Percentiles rank a stretch among this genome's conserved stretches.
Evolutionary conservation across 2,797 vertebrate species (phyloP).

Genomic region (Silurus aristotelis): DNA sequence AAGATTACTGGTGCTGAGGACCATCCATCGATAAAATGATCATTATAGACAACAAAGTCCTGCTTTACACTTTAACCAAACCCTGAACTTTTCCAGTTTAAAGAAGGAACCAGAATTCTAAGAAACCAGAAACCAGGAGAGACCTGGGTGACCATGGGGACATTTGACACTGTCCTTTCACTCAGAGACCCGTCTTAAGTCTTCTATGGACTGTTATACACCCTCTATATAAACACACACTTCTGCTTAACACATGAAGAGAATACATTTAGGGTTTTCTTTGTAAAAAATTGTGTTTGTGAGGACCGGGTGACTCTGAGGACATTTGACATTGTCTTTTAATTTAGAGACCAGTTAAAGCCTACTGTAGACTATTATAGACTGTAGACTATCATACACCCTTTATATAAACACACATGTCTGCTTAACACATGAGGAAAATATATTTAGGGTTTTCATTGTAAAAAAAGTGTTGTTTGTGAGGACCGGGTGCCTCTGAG

Average conservation of each 20-base stretch:
- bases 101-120: too few species aligned
- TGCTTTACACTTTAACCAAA: background rate
- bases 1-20: background rate
- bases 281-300: background rate
- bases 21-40: background rate
- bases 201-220: background rate
- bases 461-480: background rate
- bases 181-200: background rate
- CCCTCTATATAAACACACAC: background rate
- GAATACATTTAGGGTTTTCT: background rate
- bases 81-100: background rate
- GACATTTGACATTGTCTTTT: background rate
- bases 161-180: too few species aligned
- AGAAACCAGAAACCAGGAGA: too few species aligned
- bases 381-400: background rate
- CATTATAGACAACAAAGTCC: background rate
- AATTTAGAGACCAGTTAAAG: background rate
- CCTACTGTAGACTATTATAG: background rate
- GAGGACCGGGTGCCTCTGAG: background rate
- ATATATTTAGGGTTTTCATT: background rate
- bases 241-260: background rate
- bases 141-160: too few species aligned
- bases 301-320: background rate
- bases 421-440: background rate
- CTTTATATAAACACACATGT: background rate